Evolutionary conservation across 2,888 invertebrate genomes (phyloP).

Genomic region (Calephelis perditalis): DNA sequence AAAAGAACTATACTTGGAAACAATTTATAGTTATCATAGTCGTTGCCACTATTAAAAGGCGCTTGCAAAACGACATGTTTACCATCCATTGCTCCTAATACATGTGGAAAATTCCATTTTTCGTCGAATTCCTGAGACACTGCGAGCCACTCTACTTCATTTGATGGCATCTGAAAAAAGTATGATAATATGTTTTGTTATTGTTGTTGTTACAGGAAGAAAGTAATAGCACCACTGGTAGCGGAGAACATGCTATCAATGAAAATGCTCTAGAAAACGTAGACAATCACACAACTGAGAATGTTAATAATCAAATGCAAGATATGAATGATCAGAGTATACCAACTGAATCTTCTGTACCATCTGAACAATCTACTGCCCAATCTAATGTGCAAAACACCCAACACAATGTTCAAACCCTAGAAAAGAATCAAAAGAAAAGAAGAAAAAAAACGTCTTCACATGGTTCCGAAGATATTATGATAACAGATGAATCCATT

Average conservation of each 20-base stretch:
- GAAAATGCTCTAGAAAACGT: neutral
- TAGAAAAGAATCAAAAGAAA: slow-evolving; percentile 24
- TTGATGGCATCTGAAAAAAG: too few relatives aligned
- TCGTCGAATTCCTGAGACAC: too few relatives aligned
- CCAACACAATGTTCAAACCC: slow-evolving; percentile 24
- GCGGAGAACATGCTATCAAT: slow-evolving; percentile 13
- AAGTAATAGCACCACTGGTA: slow-evolving; percentile 14
- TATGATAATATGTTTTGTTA: neutral
- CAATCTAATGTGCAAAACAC: neutral
- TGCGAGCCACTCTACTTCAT: too few relatives aligned
- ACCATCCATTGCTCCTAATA: too few relatives aligned
- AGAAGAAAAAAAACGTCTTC: slow-evolving; percentile 10
- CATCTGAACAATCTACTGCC: neutral
- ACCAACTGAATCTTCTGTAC: slow-evolving; percentile 14
- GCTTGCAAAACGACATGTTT: too few relatives aligned
- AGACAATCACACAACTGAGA: neutral
- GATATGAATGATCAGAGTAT: slow-evolving; percentile 3
- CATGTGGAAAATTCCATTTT: too few relatives aligned
- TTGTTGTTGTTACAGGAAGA: slow-evolving; percentile 19
- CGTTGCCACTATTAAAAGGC: too few relatives aligned
- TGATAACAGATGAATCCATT: slow-evolving; percentile 31
- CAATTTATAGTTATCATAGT: too few relatives aligned
- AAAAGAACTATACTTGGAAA: too few relatives aligned
- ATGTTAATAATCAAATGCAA: slow-evolving; percentile 3
- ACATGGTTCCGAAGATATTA: slow-evolving; percentile 10